These are phyloP conservation scores for Macroglossus sobrinus DNA, from an alignment of 2,113 vertebrate genomes.

Conservation along the genomic window DNA sequence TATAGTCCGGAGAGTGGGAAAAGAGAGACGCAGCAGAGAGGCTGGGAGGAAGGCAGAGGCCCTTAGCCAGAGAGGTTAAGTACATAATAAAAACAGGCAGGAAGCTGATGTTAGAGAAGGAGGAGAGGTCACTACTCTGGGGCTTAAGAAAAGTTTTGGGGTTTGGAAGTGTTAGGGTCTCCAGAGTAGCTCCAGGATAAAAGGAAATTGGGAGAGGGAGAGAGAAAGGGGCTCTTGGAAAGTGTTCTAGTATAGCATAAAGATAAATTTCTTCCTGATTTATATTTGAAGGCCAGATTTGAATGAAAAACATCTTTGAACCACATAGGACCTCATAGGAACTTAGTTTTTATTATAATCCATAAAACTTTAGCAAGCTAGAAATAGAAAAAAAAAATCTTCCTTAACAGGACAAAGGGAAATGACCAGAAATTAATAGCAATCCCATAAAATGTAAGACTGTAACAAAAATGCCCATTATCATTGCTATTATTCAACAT, in stretches of 20 bases:
- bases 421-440: not conserved
- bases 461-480: not conserved
- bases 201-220: not conserved
- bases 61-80: not conserved
- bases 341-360: not conserved
- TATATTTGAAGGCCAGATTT: not conserved
- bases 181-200: not conserved
- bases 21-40: not conserved
- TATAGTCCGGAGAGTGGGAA: not conserved
- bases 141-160: not conserved
- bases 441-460: not conserved
- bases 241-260: not conserved
- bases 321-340: not conserved
- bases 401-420: not conserved
- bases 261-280: slow-evolving; percentile 4
- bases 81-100: not conserved
- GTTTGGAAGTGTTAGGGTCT: not conserved
- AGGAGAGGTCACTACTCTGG: not conserved
- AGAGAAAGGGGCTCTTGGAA: not conserved
- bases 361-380: not conserved
- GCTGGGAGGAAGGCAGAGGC: not conserved
- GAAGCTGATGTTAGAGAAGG: not conserved
- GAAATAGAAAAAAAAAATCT: not conserved
- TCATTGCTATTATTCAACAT: not conserved
- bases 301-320: not conserved